Evolutionary conservation across 1,140 invertebrate genomes (phyloP).

Genomic region (Brachystomella parvula): DNA sequence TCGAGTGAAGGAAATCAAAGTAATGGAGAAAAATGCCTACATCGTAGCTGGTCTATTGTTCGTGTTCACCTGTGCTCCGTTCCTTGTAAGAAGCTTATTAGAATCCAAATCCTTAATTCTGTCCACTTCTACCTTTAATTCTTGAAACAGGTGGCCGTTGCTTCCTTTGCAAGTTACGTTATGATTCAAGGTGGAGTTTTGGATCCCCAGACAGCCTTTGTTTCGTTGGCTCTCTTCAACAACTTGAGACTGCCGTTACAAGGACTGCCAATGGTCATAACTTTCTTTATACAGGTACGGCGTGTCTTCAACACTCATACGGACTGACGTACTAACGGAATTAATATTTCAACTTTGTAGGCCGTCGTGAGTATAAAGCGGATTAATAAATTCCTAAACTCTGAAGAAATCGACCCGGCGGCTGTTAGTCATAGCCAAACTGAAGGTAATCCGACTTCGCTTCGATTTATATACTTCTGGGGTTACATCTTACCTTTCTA

Average conservation of each 20-base stretch:
- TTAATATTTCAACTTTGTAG: no score
- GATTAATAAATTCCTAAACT: constrained; percentile 41
- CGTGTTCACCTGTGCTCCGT: constrained; percentile 37
- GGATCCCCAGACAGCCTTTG: constrained; percentile 53
- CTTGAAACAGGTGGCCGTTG: constrained; percentile 50
- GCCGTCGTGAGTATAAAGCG: constrained; percentile 40
- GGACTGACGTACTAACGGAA: background rate
- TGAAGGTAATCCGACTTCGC: no score
- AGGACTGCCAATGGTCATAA: constrained; percentile 38
- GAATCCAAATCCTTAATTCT: background rate
- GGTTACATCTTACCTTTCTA: constrained; percentile 14
- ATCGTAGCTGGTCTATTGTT: constrained; percentile 41
- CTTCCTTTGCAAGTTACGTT: constrained; percentile 49
- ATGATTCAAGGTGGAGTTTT: constrained; percentile 46
- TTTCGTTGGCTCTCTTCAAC: constrained; percentile 55
- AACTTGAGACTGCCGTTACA: constrained; percentile 52
- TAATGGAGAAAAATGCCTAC: constrained; percentile 41
- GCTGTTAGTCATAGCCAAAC: constrained; percentile 31
- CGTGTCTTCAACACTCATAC: no score
- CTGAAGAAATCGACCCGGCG: constrained; percentile 39
- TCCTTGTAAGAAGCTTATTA: constrained; percentile 51
- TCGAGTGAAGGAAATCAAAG: constrained; percentile 39
- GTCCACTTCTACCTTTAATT: no score
- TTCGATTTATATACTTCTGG: constrained; percentile 46
- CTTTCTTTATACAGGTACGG: constrained; percentile 29